Evolutionary conservation across 1,140 invertebrate species (phyloP).

Genomic region (Trichonephila inaurata): DNA sequence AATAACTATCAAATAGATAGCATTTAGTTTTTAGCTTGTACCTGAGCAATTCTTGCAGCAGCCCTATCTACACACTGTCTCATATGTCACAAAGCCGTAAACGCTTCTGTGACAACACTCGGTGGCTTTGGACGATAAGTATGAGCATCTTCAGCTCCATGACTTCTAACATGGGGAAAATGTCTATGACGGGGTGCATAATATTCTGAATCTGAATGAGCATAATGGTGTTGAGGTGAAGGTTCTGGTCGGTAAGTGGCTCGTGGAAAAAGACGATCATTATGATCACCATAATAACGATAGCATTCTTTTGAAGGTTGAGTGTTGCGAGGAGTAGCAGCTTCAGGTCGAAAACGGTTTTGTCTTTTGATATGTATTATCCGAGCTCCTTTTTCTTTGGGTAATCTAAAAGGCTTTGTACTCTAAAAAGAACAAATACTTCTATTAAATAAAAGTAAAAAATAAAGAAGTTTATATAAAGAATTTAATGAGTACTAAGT

Average conservation of each 20-base stretch:
- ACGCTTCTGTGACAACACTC: constrained; percentile 72
- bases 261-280: constrained; percentile 72
- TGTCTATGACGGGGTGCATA: constrained; percentile 72
- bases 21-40: constrained; percentile 73
- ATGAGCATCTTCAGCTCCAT: constrained; percentile 66
- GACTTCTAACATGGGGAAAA: constrained; percentile 60
- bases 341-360: constrained; percentile 71
- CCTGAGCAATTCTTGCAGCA: constrained; percentile 76
- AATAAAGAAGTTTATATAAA: background rate
- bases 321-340: constrained; percentile 44
- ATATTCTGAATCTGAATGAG: constrained; percentile 75
- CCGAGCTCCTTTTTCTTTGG: constrained; percentile 70
- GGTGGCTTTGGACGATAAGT: constrained; percentile 65
- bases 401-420: constrained; percentile 69
- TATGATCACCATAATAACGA: constrained; percentile 74
- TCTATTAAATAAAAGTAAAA: background rate
- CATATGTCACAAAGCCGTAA: constrained; percentile 76
- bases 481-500: too few species aligned
- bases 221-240: constrained; percentile 75
- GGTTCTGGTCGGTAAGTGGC: constrained; percentile 74
- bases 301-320: constrained; percentile 65
- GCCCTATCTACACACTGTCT: constrained; percentile 76
- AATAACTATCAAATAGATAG: background rate
- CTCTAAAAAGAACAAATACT: constrained; percentile 50
- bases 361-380: constrained; percentile 75